phyloP scores from a whole-genome alignment of 30 jellyfish, hydroid and myxozoan genomes.

The Clytia hemisphaerica region DNA sequence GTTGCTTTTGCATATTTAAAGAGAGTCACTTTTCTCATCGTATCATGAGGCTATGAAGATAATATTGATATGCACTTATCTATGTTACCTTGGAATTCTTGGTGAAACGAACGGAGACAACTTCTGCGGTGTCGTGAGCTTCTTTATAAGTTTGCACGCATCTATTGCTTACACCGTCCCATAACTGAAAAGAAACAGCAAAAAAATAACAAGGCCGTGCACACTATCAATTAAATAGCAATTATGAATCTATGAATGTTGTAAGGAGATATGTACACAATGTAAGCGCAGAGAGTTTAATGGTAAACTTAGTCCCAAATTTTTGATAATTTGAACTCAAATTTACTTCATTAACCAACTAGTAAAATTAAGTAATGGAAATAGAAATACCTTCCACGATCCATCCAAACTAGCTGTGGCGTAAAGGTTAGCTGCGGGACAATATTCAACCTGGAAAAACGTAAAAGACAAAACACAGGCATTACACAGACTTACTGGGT shows the following conservation, averaged over 20 bases:
- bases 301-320: no score
- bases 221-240: neutral
- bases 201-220: neutral
- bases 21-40: no score
- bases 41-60: no score
- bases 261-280: no score
- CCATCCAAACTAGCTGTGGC: conserved; percentile 98
- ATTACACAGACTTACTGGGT: no score
- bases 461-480: no score
- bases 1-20: no score
- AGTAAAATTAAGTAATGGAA: neutral
- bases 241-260: neutral
- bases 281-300: no score
- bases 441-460: conserved; percentile 62
- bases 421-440: conserved; percentile 89
- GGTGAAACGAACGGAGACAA: conserved; percentile 31
- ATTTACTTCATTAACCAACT: no score
- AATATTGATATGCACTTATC: no score
- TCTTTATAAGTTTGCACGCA: conserved; percentile 85
- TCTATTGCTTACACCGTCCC: conserved; percentile 99
- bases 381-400: conserved; percentile 66
- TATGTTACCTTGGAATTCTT: conserved; percentile 88
- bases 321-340: no score
- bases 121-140: conserved; percentile 97
- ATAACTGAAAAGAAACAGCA: conserved; percentile 37